Evolutionary conservation across 2,797 vertebrate species (phyloP), one percentile per base, ranked within the genome.

Genomic region (Phataginus tricuspis): DNA sequence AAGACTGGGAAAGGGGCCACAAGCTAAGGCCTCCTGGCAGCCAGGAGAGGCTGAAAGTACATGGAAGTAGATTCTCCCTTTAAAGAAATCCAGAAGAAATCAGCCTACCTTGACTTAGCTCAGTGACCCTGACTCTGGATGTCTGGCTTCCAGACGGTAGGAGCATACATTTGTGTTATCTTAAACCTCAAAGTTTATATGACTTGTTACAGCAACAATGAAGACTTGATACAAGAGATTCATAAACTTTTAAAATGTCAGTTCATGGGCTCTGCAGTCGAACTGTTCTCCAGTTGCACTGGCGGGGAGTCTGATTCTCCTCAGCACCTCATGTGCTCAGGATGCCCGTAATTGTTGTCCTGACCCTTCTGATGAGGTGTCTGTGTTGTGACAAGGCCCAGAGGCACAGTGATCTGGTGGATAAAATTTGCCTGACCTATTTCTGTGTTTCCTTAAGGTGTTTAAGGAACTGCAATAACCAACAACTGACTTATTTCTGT

Each of bases 141-240:
- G 75, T 79, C 7, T 66, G 39, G 39, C 29, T 21, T 89, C 25
- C 34, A 71, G 21, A 37, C 11, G 69, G 4, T 64, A 59, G 72
- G 23, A 74, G 12, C n/a, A 31, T 68, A 29, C 16, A 6, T 31
- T 23, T 55, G 23, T 14, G 0, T 93, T 66, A 16, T 45, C 85
- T 53, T 90, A 95, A 82, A 23, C 63, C 59, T 45, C 25, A 61
- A 23, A 11, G 15, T 86, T 69, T 69, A 59, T 39, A 39, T 59
- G 45, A 63, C 4, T 61, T 66, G 25, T 93, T 63, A 86, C 0
- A 53, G 27, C 9, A 80, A 37, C 39, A 49, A 45, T 49, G 51
- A 37, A 31, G 93, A 85, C 34, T 69, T 23, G 45, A 55, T 37
- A 15, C 13, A 77, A 45, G 37, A 59, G 82, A 71, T 87, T 45